phyloP scores from a whole-genome alignment of 2,113 vertebrate species.

The Nannospalax galili region DNA sequence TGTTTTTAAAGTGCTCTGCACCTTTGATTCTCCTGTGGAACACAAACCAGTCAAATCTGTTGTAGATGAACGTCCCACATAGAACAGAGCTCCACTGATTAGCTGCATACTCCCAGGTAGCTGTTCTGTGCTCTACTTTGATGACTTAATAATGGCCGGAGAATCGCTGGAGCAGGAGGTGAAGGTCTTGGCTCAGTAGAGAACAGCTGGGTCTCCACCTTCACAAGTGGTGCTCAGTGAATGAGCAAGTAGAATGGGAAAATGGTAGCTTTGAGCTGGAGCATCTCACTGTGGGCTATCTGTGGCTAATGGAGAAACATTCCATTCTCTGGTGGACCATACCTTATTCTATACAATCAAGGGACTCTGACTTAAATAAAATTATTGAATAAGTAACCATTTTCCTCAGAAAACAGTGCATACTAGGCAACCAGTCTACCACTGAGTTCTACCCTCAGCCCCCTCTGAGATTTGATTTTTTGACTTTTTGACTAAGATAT shows the following conservation, averaged over 20 bases:
- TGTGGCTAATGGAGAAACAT: not conserved
- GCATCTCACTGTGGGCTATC: not conserved
- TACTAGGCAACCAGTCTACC: not conserved
- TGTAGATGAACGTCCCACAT: not conserved
- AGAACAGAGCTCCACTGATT: not conserved
- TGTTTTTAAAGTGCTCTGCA: constrained; percentile 17
- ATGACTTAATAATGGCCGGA: constrained; percentile 24
- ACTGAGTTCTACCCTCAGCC: not conserved
- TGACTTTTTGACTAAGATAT: constrained; percentile 19
- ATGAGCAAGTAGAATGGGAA: not conserved
- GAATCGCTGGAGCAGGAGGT: too few relatives aligned
- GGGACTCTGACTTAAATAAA: not conserved
- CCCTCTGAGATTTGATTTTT: constrained; percentile 7
- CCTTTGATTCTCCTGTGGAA: not conserved
- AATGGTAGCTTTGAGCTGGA: not conserved
- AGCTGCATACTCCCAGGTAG: not conserved
- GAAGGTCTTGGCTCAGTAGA: not conserved
- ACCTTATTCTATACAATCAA: not conserved
- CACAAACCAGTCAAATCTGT: not conserved
- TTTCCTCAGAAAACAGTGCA: not conserved
- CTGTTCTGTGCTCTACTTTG: not conserved
- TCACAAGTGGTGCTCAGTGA: not conserved
- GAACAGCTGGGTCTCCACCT: not conserved
- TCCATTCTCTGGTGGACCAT: not conserved
- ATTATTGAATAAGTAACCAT: constrained; percentile 18